Evolutionary conservation across 2,888 invertebrate species (phyloP), one percentile per base, ranked within the genome.

Genomic region (Heliothis peltigera): DNA sequence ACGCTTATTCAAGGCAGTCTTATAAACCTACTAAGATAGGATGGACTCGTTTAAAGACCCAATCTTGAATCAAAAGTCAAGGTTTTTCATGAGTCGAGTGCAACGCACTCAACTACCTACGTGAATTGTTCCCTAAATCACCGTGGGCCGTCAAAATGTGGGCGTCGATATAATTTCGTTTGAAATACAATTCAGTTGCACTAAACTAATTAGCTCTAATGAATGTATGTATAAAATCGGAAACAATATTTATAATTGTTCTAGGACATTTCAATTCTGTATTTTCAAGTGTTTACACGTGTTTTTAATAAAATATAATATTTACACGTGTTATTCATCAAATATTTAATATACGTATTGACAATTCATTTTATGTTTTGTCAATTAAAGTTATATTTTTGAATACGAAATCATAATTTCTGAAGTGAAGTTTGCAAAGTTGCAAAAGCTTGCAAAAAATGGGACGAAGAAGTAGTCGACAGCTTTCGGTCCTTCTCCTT

Each of bases 51-150:
- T 0, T n/a, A 19, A 52, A 22, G 44, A 60, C 28, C 47, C 53
- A 25, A 48, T 78, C 82, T 80, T 81, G 77, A 77, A 61, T 64
- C 80, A 81, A 84, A 86, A 84, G 85, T 86, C 87, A 87, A 87
- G 86, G 86, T 73, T 82, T 62, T 70, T 72, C 51, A 60, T 71
- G 52, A 55, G 57, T 60, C 55, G 81, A 79, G 87, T 86, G 87
- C 87, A 87, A 83, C 57, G 81, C 80, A 75, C 84, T 80, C 55
- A 67, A 62, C 75, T 81, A 78, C 87, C 85, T 69, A 86, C 86
- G 51, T 64, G 19, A 47, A 46, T 65, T 59, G 84, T 83, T 83
- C 84, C 77, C 77, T 78, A 83, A 84, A 79, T 70, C 70, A 78
- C 54, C 43, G 61, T 44, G 64, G 64, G 61, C 47, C 44, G 12